Evolutionary conservation across 2,797 vertebrate genomes (phyloP).

Genomic region (Enoplosus armatus): DNA sequence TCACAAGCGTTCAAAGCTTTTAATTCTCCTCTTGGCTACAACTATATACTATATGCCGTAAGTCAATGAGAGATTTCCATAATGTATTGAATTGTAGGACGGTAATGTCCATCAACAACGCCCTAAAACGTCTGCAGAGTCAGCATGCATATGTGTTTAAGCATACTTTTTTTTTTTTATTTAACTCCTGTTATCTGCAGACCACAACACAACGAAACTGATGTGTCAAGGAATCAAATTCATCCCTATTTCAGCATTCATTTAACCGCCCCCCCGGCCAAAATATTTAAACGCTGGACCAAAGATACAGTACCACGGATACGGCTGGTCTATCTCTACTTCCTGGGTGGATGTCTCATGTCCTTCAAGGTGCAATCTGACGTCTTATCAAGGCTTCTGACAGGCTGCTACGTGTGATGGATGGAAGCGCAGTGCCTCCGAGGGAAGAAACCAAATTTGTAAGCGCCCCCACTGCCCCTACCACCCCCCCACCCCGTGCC

Average conservation of each 20-base stretch:
- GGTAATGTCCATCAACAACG: too few relatives aligned
- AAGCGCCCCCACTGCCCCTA: conserved; percentile 6
- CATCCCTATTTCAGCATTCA: background rate
- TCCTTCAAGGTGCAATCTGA: conserved; percentile 47
- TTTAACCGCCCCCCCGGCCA: too few relatives aligned
- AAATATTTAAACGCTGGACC: too few relatives aligned
- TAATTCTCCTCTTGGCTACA: background rate
- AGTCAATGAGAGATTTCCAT: background rate
- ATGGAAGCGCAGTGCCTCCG: conserved; percentile 41
- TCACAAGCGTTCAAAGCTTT: background rate
- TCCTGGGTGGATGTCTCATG: conserved; percentile 22
- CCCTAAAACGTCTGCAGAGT: background rate
- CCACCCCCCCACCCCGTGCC: background rate
- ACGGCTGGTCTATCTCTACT: background rate
- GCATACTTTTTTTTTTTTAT: background rate
- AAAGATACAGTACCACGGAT: background rate
- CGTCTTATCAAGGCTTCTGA: conserved; percentile 50
- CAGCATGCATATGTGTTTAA: background rate
- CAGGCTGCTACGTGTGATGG: conserved; percentile 47
- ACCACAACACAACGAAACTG: background rate
- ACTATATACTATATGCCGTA: background rate
- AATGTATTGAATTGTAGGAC: too few relatives aligned
- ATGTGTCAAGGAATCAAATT: background rate
- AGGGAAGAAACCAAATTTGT: conserved; percentile 48
- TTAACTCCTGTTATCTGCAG: background rate